A percentile compares a stretch with the other conserved stretches of the same genome.
phyloP scores from a whole-genome alignment of 2,797 vertebrate genomes.

The Peromyscus aztecus region DNA sequence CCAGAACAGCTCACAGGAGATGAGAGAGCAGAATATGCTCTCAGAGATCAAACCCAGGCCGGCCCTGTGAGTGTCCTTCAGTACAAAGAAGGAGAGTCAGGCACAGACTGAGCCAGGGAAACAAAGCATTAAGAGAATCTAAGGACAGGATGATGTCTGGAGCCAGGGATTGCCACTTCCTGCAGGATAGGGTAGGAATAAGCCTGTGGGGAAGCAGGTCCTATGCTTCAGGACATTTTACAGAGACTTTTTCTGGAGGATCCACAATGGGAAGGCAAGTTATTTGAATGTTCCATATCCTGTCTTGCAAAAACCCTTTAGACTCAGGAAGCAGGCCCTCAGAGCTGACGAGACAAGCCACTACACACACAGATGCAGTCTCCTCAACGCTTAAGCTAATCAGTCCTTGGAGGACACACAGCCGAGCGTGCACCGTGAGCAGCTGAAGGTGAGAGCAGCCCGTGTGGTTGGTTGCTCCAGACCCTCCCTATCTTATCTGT shows the following conservation, averaged over 20 bases:
- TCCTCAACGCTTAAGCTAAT: background rate
- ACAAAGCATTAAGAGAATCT: background rate
- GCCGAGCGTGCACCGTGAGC: background rate
- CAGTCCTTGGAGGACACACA: background rate
- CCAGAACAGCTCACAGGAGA: background rate
- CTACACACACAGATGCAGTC: background rate
- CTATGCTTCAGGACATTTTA: background rate
- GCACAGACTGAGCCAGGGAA: background rate
- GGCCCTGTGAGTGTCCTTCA: background rate
- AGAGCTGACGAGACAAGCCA: background rate
- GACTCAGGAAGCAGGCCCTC: background rate
- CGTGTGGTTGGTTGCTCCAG: background rate
- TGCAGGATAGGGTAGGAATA: background rate
- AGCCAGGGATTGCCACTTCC: background rate
- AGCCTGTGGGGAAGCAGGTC: constrained; percentile 33
- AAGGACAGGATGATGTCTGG: background rate
- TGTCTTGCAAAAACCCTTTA: background rate
- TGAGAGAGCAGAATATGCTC: background rate
- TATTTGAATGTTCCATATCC: background rate
- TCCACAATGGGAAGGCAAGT: background rate
- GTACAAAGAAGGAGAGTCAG: background rate
- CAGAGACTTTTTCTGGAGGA: constrained; percentile 1
- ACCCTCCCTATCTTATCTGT: background rate
- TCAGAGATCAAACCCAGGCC: constrained; percentile 46
- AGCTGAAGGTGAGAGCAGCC: background rate